Evolutionary conservation across 1,140 invertebrate genomes (phyloP).

Genomic region (Drosophila melanica): DNA sequence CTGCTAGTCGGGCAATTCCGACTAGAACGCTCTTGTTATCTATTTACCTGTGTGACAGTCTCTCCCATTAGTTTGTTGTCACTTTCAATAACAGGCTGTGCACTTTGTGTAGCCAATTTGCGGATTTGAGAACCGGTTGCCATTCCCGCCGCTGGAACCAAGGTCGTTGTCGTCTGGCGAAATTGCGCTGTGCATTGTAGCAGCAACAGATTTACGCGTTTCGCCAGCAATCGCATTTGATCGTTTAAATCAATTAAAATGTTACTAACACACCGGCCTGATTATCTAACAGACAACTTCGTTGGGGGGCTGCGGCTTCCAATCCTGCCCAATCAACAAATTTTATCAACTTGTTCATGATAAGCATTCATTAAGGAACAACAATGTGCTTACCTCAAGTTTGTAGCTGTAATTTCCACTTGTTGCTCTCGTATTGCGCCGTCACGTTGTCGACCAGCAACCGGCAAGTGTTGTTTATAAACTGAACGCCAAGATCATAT

Average conservation of each 20-base stretch:
- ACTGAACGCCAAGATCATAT: slow-evolving; percentile 67
- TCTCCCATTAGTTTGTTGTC: slow-evolving; percentile 17
- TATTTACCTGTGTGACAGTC: slow-evolving; percentile 41
- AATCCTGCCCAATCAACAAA: slow-evolving; percentile 38
- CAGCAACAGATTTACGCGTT: slow-evolving; percentile 54
- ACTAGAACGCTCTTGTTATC: no score
- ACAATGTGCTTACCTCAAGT: slow-evolving; percentile 37
- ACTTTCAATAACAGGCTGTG: slow-evolving; percentile 17
- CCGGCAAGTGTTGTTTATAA: slow-evolving; percentile 71
- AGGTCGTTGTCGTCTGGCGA: slow-evolving; percentile 40
- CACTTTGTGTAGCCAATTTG: slow-evolving; percentile 57
- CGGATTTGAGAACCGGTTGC: slow-evolving; percentile 67
- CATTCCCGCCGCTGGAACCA: slow-evolving; percentile 17
- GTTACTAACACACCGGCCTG: slow-evolving; percentile 16
- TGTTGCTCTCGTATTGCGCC: background rate
- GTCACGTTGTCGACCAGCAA: slow-evolving; percentile 26
- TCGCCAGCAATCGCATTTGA: slow-evolving; percentile 61
- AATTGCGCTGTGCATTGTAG: slow-evolving; percentile 35
- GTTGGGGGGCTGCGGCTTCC: slow-evolving; percentile 25
- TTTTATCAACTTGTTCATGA: slow-evolving; percentile 53
- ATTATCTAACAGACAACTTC: slow-evolving; percentile 59
- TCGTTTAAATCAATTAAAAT: slow-evolving; percentile 24
- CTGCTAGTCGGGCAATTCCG: no score
- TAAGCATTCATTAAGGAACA: slow-evolving; percentile 60
- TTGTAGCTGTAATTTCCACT: slow-evolving; percentile 10